Conservation (phyloP, 2,113 vertebrate genomes). For the Hemicordylus capensis region DNA sequence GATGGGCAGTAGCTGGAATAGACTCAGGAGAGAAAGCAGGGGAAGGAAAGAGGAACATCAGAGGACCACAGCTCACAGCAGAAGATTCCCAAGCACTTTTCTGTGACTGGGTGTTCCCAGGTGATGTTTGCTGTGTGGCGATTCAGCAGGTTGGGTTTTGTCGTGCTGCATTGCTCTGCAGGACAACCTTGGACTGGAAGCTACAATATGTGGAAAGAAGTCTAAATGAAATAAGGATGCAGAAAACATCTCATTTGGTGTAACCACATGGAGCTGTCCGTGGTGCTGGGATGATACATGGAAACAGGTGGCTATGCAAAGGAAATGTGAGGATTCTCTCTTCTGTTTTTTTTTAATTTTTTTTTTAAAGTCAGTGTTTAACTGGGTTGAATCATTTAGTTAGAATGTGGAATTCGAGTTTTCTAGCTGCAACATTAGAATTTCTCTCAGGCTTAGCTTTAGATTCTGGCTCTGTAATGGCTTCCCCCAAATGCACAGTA, state of each 20-base stretch:
- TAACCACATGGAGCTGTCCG: background rate
- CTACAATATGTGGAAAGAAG: background rate
- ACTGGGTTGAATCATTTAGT: background rate
- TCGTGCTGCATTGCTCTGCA: background rate
- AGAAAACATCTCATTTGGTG: background rate
- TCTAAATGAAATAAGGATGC: background rate
- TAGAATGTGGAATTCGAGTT: background rate
- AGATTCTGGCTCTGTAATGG: background rate
- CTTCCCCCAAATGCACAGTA: background rate
- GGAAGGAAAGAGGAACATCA: too few relatives aligned
- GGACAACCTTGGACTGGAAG: rapidly evolving
- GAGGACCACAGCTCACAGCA: background rate
- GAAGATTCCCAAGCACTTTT: background rate
- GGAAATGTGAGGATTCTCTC: background rate
- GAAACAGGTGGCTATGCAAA: background rate
- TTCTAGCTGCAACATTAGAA: background rate
- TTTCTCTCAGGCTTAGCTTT: background rate
- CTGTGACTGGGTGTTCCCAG: background rate
- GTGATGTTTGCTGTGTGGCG: rapidly evolving
- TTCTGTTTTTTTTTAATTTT: too few relatives aligned
- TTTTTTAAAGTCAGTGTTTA: too few relatives aligned
- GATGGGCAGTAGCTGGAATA: background rate
- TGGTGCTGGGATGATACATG: too few relatives aligned
- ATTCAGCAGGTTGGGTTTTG: background rate
- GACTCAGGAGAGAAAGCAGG: background rate